Evolutionary conservation across 1,140 invertebrate genomes (phyloP), one percentile per base, ranked within the genome.

Genomic region (Rhyzopertha dominica): DNA sequence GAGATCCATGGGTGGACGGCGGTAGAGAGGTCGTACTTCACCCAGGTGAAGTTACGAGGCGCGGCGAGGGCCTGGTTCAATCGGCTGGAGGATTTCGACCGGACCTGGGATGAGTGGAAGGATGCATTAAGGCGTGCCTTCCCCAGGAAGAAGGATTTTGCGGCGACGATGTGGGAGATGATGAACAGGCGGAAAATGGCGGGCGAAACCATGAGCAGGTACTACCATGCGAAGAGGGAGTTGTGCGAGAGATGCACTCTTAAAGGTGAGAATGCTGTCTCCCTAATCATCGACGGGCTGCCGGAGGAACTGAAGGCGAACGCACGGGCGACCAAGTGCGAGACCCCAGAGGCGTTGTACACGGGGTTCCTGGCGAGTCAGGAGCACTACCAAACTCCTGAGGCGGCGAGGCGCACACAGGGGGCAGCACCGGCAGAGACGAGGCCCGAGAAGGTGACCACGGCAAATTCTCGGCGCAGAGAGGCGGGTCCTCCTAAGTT

Each of bases 211-310:
- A 49, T 44, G 53, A 39, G 42, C 4, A 50, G 50, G 29, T 60
- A 60, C 32, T 62, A 51, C 51, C 58, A 65, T 34, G 54, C 57
- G 5, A 66, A 66, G 43, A n/a, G 60, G 2, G 51, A 58, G 2
- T 54, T 65, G 51, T 59, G 54, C 12, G 56, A 56, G 26, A 47
- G 54, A 0, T 66, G 64, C 23, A 51, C 59, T n/a, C 9, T 65
- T 12, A 54, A 51, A 14, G 54, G 55, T 8, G 29, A 7, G 4
- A 56, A 54, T 5, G 46, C 28, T 12, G 52, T 67, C 0, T 66
- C 64, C 0, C 61, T 58, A 28, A 55, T 64, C 10, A 65, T 63
- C 22, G 24, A 55, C 23, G 62, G 61, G 0, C 32, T 66, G 20
- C 59, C 64, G 2, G 7, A 9, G 10, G 43, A 48, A 4, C 19